Base-by-base conservation (phyloP, 1,140 invertebrate species). In the Drosophila nigromelanica region DNA sequence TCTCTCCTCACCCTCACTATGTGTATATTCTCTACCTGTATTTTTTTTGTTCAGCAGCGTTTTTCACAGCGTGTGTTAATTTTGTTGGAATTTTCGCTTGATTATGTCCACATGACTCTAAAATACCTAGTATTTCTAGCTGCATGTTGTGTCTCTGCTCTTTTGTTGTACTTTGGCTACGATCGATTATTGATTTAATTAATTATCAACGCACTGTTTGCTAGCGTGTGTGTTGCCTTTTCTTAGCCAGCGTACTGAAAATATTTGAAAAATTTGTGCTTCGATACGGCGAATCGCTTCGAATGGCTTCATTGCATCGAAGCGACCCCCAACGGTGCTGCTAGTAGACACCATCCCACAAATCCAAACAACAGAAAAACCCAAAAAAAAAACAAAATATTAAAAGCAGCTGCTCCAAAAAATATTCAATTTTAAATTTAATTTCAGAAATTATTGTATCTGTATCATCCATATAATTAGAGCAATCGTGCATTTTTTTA, bases 181-280 rank as follows among this genome's bases (percentile, higher is more conserved):
- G 47, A 63, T 70, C 59, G 66, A 71, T 70, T 89, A 89, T 89
- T 89, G 83, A 89, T 89, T 89, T 77, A 82, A 89, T 89, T 89
- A 89, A 89, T 89, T 89, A 89, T 89, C 59, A 73, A 89, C 80
- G 83, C 83, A 71, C 79, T 61, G 78, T 86, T 71, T 87, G 48
- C 27, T 15, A 18, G 7, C 4, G 15, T 6, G 15, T 18, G 15
- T 50, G 47, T 7, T 27, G 24, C 24, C 24, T 4, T 27, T 27
- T 6, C 27, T 27, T 27, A 6, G 27, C 27, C 37, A 10, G 10
- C 15, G 33, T 39, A n/a, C 15, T n/a, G 39, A 56, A 71, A 77
- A 56, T 64, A 59, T 69, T 71, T 63, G 77, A 73, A 79, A 86
- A 79, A 75, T 78, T 56, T 59, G 78, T 74, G 75, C 37, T 58